Evolutionary conservation across 2,113 vertebrate genomes (phyloP).

Genomic region (Pungitius pungitius): DNA sequence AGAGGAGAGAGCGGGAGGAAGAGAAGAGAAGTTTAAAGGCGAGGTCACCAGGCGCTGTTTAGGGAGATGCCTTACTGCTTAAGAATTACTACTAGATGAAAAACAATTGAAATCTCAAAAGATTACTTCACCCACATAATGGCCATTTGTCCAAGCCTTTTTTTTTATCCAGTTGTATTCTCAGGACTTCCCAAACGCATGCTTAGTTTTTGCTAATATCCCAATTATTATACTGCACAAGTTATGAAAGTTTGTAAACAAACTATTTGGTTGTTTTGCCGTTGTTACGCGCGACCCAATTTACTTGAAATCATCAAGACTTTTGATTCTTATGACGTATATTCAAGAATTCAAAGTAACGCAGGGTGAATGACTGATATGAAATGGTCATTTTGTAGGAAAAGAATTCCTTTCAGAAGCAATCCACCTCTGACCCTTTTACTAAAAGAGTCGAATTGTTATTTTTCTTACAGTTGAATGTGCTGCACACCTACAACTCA

Average conservation of each 20-base stretch:
- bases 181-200: neutral
- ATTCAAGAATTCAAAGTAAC: neutral
- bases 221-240: neutral
- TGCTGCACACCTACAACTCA: neutral
- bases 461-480: neutral
- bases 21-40: slow-evolving; percentile 2
- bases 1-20: neutral
- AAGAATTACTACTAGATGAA: neutral
- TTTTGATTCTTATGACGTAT: neutral
- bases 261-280: neutral
- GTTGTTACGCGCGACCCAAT: no score
- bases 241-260: neutral
- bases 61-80: slow-evolving; percentile 20
- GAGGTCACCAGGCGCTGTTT: neutral
- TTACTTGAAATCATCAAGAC: no score
- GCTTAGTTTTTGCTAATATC: neutral
- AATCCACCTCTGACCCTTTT: slow-evolving; percentile 27
- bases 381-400: neutral
- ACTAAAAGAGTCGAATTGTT: neutral
- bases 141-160: neutral
- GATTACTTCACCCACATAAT: neutral
- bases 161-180: neutral
- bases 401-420: slow-evolving; percentile 5
- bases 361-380: neutral
- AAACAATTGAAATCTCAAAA: neutral